Base-by-base conservation (phyloP, 2,888 invertebrate species). In the Ophonus ardosiacus region DNA sequence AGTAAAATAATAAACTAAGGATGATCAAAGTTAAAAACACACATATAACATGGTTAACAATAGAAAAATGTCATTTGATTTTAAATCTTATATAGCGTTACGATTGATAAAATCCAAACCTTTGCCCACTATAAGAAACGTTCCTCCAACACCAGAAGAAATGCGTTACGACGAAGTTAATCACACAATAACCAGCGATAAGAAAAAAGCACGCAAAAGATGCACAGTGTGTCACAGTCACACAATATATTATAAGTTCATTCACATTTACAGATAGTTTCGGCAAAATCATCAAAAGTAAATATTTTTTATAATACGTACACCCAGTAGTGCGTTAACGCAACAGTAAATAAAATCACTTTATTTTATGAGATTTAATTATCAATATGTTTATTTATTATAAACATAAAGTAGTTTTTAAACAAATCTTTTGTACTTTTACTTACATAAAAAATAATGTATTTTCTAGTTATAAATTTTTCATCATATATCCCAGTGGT, bases 51-150 rank as follows among this genome's bases (percentile, higher is more conserved):
- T n/a, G 24, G 40, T 71, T 10, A 71, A 71, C 43, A 8, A 71
- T 17, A 74, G 40, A 74, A 40, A 43, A 43, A 74, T 65, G 24
- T 65, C 65, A 31, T 31, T 65, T 65, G 65, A 65, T 24, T 65
- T 65, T 24, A 65, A 65, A 24, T 65, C 65, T 6, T 65, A 65
- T 43, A 43, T 43, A 43, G 43, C 43, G 43, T 10, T 43, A 43
- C 43, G 43, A 43, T 43, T 43, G 43, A 43, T 43, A 43, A 43
- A 4, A 43, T 43, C 6, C 1, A 43, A 43, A 43, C 10, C 43
- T 43, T 43, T 43, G 43, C 43, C 43, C 43, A 6, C 43, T 10
- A 43, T 43, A 43, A 43, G 43, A 43, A 43, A 43, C 43, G 43
- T 43, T 43, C 7, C 10, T 1, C 6, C 43, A 43, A 43, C 43